A percentile compares a stretch with the other conserved stretches of the same genome.
Evolutionary conservation across 2,113 vertebrate species (phyloP).

Genomic region (Galemys pyrenaicus): DNA sequence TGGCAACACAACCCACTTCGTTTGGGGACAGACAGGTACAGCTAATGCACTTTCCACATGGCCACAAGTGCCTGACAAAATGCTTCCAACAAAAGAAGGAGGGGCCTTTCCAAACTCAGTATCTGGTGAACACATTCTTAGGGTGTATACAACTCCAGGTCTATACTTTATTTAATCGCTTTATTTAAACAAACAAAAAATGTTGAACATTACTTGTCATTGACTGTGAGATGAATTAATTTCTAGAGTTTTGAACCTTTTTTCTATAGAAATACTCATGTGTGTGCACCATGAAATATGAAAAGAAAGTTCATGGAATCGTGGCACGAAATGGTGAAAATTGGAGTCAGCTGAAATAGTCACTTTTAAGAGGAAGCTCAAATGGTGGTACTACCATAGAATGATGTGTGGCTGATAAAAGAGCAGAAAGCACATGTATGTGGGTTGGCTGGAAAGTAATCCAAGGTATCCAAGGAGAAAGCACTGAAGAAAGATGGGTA

Average conservation of each 20-base stretch:
- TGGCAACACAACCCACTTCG: background rate
- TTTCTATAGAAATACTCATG: background rate
- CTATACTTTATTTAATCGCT: background rate
- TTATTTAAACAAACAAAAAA: background rate
- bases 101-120: background rate
- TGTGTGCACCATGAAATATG: background rate
- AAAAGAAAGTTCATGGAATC: background rate
- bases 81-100: background rate
- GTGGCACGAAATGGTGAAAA: background rate
- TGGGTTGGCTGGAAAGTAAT: background rate
- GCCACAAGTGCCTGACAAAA: background rate
- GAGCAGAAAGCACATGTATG: background rate
- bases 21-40: background rate
- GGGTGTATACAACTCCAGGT: background rate
- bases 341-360: background rate
- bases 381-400: background rate
- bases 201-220: background rate
- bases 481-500: background rate
- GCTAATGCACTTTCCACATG: background rate
- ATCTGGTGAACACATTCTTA: background rate
- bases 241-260: background rate
- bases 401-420: background rate
- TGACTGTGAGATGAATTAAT: background rate
- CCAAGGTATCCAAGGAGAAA: background rate
- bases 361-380: background rate